Base-by-base conservation (phyloP, 2,797 vertebrate species). In the Macropodus opercularis region DNA sequence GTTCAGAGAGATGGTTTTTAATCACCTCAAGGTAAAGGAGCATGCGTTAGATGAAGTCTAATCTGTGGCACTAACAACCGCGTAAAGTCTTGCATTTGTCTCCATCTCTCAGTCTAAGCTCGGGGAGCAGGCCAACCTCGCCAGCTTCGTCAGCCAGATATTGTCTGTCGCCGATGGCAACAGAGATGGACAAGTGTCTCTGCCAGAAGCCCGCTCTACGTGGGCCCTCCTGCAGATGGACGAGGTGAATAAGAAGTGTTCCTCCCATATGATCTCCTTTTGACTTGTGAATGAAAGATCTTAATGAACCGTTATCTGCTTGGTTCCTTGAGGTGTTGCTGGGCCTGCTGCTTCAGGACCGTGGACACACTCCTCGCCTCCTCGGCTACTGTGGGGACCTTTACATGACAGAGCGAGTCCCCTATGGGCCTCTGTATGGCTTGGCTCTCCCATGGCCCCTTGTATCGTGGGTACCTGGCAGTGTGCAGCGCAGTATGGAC, bases 141-240 rank as follows among this genome's bases (percentile, higher is more conserved):
- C 92, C 52, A 92, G 93, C 56, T 84, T 99, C 42, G 95, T 95
- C 61, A 93, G 91, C 79, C 93, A 97, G 73, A 94, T 99, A 81
- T 87, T 99, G 2, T 92, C 94, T 3, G 93, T 97, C 0, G 95
- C 97, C 9, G 98, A 99, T 49, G 95, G 95, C 75, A 98, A 98
- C 90, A 96, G 94, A 87, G 98, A 99, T 39, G 96, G 98, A 3
- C 93, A 95, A 50, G 95, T 99, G 70, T 98, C 98, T 8, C 87
- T 99, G 77, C 94, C 96, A 31, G 98, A 99, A 85, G 98, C 97
- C 0, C 98, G 97, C 74, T 98, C 98, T 2, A 93, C 92, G 0
- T 99, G 98, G 98, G 98, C 97, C 2, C 95, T 99, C 64, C 92
- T 99, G 61, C 97, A 99, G 76, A 93, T 98, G 36, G 96, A 99